Percentiles rank a stretch among this genome's conserved stretches.
These are phyloP conservation scores for Macrosiphum euphorbiae DNA, from an alignment of 2,888 invertebrate species.

Conservation along the genomic window DNA sequence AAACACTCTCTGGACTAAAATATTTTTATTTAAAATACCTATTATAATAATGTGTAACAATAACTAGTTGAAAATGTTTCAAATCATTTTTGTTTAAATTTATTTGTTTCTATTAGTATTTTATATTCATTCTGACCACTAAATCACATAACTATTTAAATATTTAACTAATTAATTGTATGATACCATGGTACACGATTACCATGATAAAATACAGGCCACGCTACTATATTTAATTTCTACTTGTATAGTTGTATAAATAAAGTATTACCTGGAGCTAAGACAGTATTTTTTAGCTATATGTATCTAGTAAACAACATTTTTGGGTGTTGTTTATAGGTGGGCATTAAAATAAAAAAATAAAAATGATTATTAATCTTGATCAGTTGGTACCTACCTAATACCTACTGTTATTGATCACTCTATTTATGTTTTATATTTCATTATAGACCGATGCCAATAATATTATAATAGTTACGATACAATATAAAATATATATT, in stretches of 20 bases:
- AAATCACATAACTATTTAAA: background rate
- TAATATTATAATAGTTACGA: background rate
- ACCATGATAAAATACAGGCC: background rate
- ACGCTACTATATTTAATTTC: background rate
- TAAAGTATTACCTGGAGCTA: background rate
- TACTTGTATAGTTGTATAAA: background rate
- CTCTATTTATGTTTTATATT: background rate
- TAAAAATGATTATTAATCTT: background rate
- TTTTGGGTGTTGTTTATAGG: background rate
- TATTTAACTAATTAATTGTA: background rate
- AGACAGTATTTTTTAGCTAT: background rate
- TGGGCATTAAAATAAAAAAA: background rate
- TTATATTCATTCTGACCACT: background rate
- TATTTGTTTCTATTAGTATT: background rate
- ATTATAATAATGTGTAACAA: background rate
- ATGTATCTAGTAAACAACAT: background rate
- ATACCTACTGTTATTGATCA: background rate
- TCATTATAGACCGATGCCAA: background rate
- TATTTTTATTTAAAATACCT: background rate
- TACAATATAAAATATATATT: background rate
- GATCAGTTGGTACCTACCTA: background rate
- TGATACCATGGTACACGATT: background rate
- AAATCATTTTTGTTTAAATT: background rate
- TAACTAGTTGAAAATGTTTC: background rate
- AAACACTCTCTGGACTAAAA: background rate